Base-by-base conservation (phyloP, 2,888 invertebrate species). In the Monochamus alternatus region DNA sequence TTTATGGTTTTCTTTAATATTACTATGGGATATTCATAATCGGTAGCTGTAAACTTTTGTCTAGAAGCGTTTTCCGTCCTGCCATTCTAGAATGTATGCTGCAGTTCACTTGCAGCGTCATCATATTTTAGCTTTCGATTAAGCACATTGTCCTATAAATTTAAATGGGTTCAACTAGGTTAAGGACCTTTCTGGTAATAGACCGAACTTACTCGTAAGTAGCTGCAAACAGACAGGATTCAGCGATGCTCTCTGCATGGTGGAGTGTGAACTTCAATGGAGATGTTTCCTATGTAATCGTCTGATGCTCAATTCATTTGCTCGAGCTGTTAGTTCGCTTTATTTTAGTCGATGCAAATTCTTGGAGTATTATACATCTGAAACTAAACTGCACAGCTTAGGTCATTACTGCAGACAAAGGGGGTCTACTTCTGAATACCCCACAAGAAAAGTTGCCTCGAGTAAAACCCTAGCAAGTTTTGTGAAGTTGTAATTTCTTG, bases 171-270 rank as follows among this genome's bases (percentile, higher is more conserved):
- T 55, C 5, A 22, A 55, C 10, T 55, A 55, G 55, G 55, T 55
- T 55, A 55, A n/a, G 55, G n/a, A n/a, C 22, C 55, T 55, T 55
- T 55, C 55, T 14, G n/a, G 55, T 55, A 55, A 55, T 14, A n/a
- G 55, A 22, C 55, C 55, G 55, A 14, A 55, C 55, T 55, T n/a
- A n/a, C n/a, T 55, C 7, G 55, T 55, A 55, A 55, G 55, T 55
- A 55, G 55, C 55, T 55, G 55, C 55, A 55, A 55, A n/a, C 7
- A 22, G n/a, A 55, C 55, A 14, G n/a, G 55, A n/a, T 22, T 55
- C n/a, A 55, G 55, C 14, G 14, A 55, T 55, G 55, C 22, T 55
- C n/a, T 22, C 14, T 55, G 22, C 55, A 55, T n/a, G 55, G 7
- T n/a, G 3, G 22, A 22, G 55, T 22, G 55, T n/a, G 55, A 55